phyloP scores from a whole-genome alignment of 2,797 vertebrate species.

The Crenuchus spilurus region DNA sequence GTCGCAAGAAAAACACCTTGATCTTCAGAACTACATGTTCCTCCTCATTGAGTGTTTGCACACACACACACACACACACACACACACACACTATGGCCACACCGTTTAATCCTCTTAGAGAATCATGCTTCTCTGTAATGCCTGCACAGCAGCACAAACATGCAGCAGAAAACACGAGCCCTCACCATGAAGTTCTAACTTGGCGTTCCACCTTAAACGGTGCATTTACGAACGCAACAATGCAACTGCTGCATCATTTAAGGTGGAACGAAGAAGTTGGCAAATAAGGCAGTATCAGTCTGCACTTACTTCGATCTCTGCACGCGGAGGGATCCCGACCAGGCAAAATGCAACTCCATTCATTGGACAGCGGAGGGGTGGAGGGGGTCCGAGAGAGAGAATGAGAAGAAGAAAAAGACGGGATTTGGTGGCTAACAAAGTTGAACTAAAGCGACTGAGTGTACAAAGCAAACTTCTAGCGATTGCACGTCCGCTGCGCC shows the following conservation, averaged over 20 bases:
- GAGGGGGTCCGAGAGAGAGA: constrained; percentile 55
- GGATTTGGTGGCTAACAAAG: constrained; percentile 44
- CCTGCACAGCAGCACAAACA: neutral
- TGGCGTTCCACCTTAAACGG: too few species aligned
- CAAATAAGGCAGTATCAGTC: neutral
- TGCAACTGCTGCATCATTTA: too few species aligned
- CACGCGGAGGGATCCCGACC: constrained; percentile 94
- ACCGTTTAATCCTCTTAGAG: constrained; percentile 79
- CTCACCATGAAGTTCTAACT: too few species aligned
- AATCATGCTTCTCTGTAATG: constrained; percentile 68
- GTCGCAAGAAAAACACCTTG: neutral
- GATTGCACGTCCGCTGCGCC: neutral
- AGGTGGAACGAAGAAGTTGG: neutral
- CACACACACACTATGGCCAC: constrained; percentile 56
- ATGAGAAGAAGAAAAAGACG: neutral
- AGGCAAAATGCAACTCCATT: constrained; percentile 99
- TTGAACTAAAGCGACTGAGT: constrained; percentile 25
- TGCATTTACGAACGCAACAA: too few species aligned
- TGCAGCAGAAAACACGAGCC: neutral
- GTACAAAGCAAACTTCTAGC: constrained; percentile 18
- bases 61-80: too few species aligned
- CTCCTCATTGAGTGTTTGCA: neutral
- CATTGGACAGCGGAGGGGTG: constrained; percentile 82
- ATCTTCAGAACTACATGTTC: neutral
- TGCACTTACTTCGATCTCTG: constrained; percentile 85